phyloP scores from a whole-genome alignment of 2,113 vertebrate genomes.

The Corydoras maculifer region DNA sequence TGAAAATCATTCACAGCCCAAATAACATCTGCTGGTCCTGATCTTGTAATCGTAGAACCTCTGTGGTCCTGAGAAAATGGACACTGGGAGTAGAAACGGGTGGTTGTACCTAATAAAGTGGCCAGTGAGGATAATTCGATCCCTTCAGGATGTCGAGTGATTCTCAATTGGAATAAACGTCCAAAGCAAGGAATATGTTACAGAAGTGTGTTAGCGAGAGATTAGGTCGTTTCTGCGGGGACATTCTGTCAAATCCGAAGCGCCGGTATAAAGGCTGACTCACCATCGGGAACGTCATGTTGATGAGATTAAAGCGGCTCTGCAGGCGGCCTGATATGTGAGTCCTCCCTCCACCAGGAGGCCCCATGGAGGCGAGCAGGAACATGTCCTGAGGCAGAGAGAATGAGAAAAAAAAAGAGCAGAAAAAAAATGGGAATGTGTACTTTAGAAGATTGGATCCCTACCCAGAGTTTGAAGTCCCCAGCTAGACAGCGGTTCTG shows the following conservation, averaged over 20 bases:
- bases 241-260: neutral
- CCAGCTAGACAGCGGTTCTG: neutral
- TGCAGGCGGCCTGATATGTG: constrained; percentile 75
- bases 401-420: neutral
- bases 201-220: neutral
- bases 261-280: constrained; percentile 43
- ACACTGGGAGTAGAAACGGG: no score
- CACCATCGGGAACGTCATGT: constrained; percentile 84
- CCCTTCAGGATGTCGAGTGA: no score
- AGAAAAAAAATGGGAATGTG: neutral
- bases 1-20: no score
- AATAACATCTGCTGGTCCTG: no score
- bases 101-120: no score
- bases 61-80: no score
- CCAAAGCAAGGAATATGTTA: no score
- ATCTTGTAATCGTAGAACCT: no score
- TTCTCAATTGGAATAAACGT: no score
- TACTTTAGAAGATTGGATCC: neutral
- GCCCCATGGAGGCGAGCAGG: constrained; percentile 81
- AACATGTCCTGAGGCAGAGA: constrained; percentile 72
- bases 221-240: neutral
- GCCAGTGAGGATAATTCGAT: no score
- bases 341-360: constrained; percentile 79
- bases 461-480: neutral
- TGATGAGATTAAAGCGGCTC: constrained; percentile 84